These are phyloP conservation scores for Ophiodon elongatus DNA, from an alignment of 2,113 vertebrate genomes.

Conservation along the genomic window DNA sequence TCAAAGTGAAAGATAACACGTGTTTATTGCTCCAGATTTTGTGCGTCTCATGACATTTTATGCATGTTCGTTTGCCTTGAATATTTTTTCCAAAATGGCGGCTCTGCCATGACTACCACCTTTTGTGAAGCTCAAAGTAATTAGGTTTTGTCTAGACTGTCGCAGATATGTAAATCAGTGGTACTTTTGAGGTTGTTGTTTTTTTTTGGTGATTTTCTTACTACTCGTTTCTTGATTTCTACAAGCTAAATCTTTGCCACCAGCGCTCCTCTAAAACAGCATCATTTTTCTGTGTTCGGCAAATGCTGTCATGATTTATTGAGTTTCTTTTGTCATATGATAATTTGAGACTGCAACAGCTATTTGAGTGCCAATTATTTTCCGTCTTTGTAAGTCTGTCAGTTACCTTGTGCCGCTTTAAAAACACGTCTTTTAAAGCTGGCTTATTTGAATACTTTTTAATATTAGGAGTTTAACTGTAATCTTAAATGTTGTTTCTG, in stretches of 20 bases:
- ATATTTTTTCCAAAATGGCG: not conserved
- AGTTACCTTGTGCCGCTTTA: too few species aligned
- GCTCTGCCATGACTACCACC: not conserved
- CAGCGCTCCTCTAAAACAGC: not conserved
- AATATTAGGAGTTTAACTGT: too few species aligned
- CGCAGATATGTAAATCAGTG: not conserved
- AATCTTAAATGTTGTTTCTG: too few species aligned
- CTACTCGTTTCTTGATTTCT: not conserved
- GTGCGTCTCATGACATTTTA: too few species aligned
- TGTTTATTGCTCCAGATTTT: not conserved
- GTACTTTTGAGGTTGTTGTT: not conserved
- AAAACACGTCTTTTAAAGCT: too few species aligned
- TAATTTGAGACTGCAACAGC: not conserved
- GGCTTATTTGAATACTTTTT: too few species aligned
- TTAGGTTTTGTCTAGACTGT: not conserved
- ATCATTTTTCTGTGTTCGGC: not conserved
- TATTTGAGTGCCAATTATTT: not conserved
- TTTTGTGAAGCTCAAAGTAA: not conserved
- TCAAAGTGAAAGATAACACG: not conserved
- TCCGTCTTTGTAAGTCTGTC: too few species aligned
- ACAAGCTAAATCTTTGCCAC: not conserved
- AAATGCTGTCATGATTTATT: not conserved
- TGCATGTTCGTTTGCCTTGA: not conserved
- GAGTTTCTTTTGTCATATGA: not conserved
- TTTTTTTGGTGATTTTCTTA: not conserved